Evolutionary conservation across 2,888 invertebrate genomes (phyloP), one percentile per base, ranked within the genome.

Genomic region (Aproaerema taeniolella): DNA sequence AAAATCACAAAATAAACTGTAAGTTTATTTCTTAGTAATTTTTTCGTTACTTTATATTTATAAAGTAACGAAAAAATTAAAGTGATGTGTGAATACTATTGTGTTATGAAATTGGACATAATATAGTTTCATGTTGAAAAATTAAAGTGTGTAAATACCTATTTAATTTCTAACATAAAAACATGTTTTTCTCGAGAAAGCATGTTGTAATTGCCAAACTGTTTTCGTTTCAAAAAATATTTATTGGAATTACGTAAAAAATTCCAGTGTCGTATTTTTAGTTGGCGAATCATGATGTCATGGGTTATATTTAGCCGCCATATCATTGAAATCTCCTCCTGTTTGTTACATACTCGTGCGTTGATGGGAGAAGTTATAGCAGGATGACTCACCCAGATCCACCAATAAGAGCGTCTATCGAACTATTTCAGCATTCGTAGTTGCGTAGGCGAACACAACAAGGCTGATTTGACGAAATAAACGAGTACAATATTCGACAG

Each of bases 361-460:
- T 75, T 72, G 77, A 83, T 81, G 66, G 70, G 53, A 52, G 61
- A 71, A 70, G 74, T 77, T 71, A 70, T 69, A 70, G 60, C 52
- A 32, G 52, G 38, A 51, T 85, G 83, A 83, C 63, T 85, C 81
- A 85, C 50, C 17, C 50, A 25, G 1, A n/a, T 17, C 25, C 60
- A 53, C 71, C 76, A 70, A 75, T 72, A 46, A 55, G 53, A 55
- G 58, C 50, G 53, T 55, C 52, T 57, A 64, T 62, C 57, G 56
- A 46, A 57, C 64, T 73, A 77, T 78, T 81, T 80, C 63, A 54
- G 70, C 46, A 47, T 55, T 51, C 55, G 46, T 56, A 60, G 52
- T 60, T 63, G 67, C 75, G 85, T 85, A 72, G 85, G 83, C 62
- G 72, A 61, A 53, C 53, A 71, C 58, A 80, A 82, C 83, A 81